phyloP scores from a whole-genome alignment of 2,797 vertebrate species.

The Monodelphis domestica region DNA sequence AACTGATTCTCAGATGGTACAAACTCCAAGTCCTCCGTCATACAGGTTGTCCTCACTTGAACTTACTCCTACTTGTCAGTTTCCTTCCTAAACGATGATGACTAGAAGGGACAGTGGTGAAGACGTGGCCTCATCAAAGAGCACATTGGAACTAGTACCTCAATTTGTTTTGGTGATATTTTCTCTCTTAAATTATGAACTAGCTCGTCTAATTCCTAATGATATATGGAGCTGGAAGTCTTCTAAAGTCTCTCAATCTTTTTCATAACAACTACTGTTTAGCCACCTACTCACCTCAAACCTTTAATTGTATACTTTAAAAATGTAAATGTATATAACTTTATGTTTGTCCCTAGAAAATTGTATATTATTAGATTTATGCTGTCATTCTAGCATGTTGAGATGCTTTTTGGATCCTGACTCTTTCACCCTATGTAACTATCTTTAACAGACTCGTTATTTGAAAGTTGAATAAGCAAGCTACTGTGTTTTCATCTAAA shows the following conservation, averaged over 20 bases:
- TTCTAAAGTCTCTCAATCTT: neutral
- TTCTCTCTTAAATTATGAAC: neutral
- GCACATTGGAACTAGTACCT: neutral
- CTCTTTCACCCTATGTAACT: neutral
- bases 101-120: neutral
- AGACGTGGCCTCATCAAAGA: neutral
- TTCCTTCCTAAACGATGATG: neutral
- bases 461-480: neutral
- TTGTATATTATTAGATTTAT: neutral
- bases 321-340: neutral
- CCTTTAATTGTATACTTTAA: neutral
- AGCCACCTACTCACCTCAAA: neutral
- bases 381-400: neutral
- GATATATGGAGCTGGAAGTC: neutral
- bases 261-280: neutral
- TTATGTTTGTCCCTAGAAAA: neutral
- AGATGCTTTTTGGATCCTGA: neutral
- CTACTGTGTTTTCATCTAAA: neutral
- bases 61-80: neutral
- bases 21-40: neutral
- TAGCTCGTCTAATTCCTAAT: neutral
- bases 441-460: neutral
- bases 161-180: neutral
- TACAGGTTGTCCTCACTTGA: neutral
- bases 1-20: neutral